These are phyloP conservation scores for Pungitius pungitius DNA, from an alignment of 2,113 vertebrate genomes.

Conservation along the genomic window DNA sequence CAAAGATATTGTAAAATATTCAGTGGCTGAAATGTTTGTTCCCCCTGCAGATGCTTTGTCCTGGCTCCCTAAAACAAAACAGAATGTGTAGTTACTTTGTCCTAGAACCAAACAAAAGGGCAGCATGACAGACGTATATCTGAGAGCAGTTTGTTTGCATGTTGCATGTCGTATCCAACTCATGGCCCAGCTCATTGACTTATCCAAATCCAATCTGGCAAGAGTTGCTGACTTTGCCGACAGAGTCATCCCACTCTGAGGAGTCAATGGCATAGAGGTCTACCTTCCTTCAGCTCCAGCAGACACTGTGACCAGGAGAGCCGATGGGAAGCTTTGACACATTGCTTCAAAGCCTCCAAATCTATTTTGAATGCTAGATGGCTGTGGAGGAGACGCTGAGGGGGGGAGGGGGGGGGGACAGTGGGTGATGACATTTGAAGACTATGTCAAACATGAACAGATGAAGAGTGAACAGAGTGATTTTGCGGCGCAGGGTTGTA, in stretches of 20 bases:
- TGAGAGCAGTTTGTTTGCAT: no score
- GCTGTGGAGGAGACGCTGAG: neutral
- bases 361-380: slow-evolving; percentile 22
- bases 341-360: slow-evolving; percentile 7
- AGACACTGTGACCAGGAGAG: neutral
- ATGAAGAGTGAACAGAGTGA: neutral
- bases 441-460: slow-evolving; percentile 12
- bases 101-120: no score
- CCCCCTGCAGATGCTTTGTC: no score
- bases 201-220: no score
- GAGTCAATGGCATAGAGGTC: neutral
- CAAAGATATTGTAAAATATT: no score
- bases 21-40: no score
- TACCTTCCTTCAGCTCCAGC: neutral
- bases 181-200: no score
- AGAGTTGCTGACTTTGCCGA: no score
- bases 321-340: slow-evolving; percentile 14
- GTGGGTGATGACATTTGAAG: neutral
- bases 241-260: neutral
- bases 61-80: no score
- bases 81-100: no score
- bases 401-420: neutral
- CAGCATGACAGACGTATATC: no score
- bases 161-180: no score
- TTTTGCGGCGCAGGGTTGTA: neutral